These are phyloP conservation scores for Elephantulus edwardii DNA, from an alignment of 2,113 vertebrate genomes.

Conservation along the genomic window DNA sequence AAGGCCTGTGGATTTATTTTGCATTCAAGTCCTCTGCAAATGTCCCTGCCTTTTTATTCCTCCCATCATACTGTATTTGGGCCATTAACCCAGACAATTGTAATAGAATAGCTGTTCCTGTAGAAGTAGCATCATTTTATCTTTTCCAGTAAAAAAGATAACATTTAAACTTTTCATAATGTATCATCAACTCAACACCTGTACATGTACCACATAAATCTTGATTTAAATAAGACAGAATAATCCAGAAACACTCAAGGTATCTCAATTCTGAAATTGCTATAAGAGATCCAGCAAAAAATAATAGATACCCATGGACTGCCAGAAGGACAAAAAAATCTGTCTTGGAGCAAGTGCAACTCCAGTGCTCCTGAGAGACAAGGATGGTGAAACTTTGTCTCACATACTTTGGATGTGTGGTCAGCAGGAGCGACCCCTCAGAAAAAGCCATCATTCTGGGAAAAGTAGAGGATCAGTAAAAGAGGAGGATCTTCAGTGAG, in stretches of 20 bases:
- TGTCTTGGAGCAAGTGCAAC: too few relatives aligned
- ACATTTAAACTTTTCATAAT: not conserved
- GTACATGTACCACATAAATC: not conserved
- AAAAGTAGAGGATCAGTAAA: too few relatives aligned
- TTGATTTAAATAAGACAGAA: constrained; percentile 15
- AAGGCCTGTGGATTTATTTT: not conserved
- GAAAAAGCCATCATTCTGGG: too few relatives aligned
- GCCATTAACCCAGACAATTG: not conserved
- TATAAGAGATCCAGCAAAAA: too few relatives aligned
- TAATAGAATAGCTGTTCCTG: not conserved
- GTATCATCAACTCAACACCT: not conserved
- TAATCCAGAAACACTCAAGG: not conserved
- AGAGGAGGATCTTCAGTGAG: too few relatives aligned
- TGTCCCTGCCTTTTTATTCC: not conserved
- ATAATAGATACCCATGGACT: too few relatives aligned
- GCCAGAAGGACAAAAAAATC: too few relatives aligned
- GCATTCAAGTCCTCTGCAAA: not conserved
- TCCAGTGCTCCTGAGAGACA: too few relatives aligned
- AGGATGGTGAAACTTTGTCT: too few relatives aligned
- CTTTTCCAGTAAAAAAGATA: not conserved
- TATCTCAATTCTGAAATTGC: not conserved
- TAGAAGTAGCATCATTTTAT: not conserved
- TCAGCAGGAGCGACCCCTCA: too few relatives aligned
- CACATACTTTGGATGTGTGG: too few relatives aligned
- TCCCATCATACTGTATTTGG: not conserved